A percentile compares a stretch with the other conserved stretches of the same genome.
Conservation (phyloP, 2,113 vertebrate genomes). For the Laticauda colubrina region DNA sequence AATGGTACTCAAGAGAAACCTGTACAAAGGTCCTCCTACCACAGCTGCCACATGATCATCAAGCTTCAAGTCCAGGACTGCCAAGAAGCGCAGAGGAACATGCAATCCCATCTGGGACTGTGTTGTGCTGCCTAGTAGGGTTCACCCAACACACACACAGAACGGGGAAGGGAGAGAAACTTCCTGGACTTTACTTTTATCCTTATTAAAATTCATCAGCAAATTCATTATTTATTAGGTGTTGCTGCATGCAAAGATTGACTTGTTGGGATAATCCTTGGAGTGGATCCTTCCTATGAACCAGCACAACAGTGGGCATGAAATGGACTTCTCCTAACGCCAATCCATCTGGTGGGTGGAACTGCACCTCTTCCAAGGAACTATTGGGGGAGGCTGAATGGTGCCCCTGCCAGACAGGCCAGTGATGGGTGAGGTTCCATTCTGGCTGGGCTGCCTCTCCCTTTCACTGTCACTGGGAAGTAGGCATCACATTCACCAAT, state of each 20-base stretch:
- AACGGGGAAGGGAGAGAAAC: too few relatives aligned
- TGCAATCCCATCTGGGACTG: too few relatives aligned
- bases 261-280: background rate
- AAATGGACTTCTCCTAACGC: background rate
- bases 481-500: background rate
- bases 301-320: background rate
- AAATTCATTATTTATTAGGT: too few relatives aligned
- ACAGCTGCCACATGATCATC: background rate
- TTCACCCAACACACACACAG: too few relatives aligned
- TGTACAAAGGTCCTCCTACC: background rate
- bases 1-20: background rate
- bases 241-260: too few relatives aligned
- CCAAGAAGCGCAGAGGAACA: too few relatives aligned
- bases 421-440: background rate
- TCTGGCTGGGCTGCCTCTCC: background rate
- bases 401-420: background rate
- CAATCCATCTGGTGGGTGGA: fast-evolving
- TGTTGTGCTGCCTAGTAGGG: too few relatives aligned
- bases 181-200: background rate
- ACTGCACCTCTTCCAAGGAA: background rate
- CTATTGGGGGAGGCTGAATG: background rate
- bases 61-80: background rate
- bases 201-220: background rate
- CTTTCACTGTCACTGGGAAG: background rate
- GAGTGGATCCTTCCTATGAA: background rate